Percentiles rank a stretch among this genome's conserved stretches.
Conservation (phyloP, 2,888 invertebrate species). For the Andricus quercusramuli region DNA sequence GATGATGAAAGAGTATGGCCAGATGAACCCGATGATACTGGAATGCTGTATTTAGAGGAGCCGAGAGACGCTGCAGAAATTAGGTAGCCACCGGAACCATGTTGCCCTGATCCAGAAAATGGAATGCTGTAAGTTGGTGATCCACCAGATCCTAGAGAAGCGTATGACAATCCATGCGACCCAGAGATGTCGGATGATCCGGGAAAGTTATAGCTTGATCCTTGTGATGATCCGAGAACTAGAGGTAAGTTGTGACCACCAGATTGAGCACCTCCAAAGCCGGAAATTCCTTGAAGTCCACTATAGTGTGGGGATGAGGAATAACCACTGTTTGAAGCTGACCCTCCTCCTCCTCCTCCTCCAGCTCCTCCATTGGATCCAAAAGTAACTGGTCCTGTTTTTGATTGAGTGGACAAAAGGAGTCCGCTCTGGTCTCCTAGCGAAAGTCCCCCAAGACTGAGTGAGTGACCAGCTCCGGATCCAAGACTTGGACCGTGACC, state of each 20-base stretch:
- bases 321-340: slow-evolving; percentile 45
- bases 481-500: slow-evolving; percentile 53
- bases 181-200: slow-evolving; percentile 35
- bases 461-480: slow-evolving; percentile 57
- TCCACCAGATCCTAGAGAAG: slow-evolving; percentile 55
- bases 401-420: slow-evolving; percentile 59
- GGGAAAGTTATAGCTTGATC: slow-evolving; percentile 57
- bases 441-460: slow-evolving; percentile 53
- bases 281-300: slow-evolving; percentile 65
- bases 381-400: slow-evolving; percentile 74
- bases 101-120: slow-evolving; percentile 45
- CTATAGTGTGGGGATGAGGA: slow-evolving; percentile 60
- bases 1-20: slow-evolving; percentile 55
- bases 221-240: slow-evolving; percentile 60
- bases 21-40: slow-evolving; percentile 55
- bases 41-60: slow-evolving; percentile 58
- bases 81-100: slow-evolving; percentile 62
- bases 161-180: slow-evolving; percentile 57
- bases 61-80: slow-evolving; percentile 53
- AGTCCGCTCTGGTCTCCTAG: slow-evolving; percentile 56
- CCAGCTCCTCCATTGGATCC: slow-evolving; percentile 58
- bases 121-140: slow-evolving; percentile 55
- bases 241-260: slow-evolving; percentile 61
- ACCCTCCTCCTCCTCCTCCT: slow-evolving; percentile 42
- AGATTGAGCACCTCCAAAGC: slow-evolving; percentile 61